Evolutionary conservation across 2,888 invertebrate species (phyloP), one percentile per base, ranked within the genome.

Genomic region (Listrodromus nycthemerus): DNA sequence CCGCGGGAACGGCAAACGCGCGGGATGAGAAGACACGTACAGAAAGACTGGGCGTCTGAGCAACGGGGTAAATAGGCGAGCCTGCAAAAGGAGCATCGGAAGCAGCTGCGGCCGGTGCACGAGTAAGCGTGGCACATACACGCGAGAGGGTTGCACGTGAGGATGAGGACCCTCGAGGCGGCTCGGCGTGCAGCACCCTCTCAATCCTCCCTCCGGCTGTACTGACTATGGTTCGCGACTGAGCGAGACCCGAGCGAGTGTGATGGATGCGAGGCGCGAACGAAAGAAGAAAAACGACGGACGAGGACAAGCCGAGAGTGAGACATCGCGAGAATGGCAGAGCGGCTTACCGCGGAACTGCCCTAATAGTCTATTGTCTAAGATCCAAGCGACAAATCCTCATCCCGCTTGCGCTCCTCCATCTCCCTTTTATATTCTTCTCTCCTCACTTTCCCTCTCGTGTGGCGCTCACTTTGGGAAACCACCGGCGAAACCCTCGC

Each of bases 361-460:
- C 90, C 90, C 91, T 92, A 92, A 92, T 92, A 92, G 92, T 91
- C 92, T 88, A 92, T 92, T 92, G 92, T 92, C 91, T 91, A 91
- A 91, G 90, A 89, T 91, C 90, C 89, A 85, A 89, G 88, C 84
- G 87, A 87, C 87, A 87, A 87, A 87, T 87, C 87, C 86, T 87
- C 87, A 87, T 87, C 84, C 77, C 82, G 63, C 82, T 80, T 75
- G 83, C 45, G 37, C 66, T 52, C 58, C 81, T 77, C 82, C 63
- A 52, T 69, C 77, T 71, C 66, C 24, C 66, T 83, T 74, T 63
- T 61, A 71, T 74, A 69, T 45, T 80, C 83, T 67, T 71, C 58
- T 80, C 80, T 77, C 61, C 70, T 61, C 48, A 70, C 55, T 33
- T 30, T 70, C 16, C 70, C 78, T 58, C 21, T 19, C 63, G 27